Base-by-base conservation (phyloP, 2,113 vertebrate species). In the Anhinga anhinga region DNA sequence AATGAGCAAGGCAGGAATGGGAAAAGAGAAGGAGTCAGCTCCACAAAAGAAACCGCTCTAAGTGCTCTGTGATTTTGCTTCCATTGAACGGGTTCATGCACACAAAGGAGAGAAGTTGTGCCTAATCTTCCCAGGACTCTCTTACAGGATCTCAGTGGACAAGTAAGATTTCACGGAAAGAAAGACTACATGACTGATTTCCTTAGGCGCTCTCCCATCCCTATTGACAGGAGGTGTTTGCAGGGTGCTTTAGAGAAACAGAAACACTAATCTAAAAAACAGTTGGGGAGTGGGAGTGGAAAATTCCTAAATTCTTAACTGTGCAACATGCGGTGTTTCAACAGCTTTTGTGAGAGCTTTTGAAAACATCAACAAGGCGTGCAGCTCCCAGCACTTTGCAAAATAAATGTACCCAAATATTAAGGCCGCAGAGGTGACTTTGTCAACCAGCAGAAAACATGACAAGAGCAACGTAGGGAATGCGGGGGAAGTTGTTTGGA, bases 381-480 rank as follows among this genome's bases (percentile, higher is more conserved):
- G 67, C 70, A 77, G 72, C 89, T 95, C 94, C 87, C 87, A 90
- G 87, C 62, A 80, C 74, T 85, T 29, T 82, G 86, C 63, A 92
- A 97, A 95, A 95, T 63, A 96, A 95, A 95, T 22, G 45, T 71
- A n/a, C 80, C 91, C 93, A 90, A 85, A 94, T 59, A 94, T 69
- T 87, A 89, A 96, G 94, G 90, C 94, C 49, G 0, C 66, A 58
- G 74, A 96, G 92, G 88, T 95, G 95, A 87, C 78, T 76, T 50
- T 86, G 88, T 95, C 94, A 92, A 86, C 76, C 91, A 97, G 91
- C 88, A 96, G 95, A 93, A 97, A 96, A 94, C 89, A 95, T 5
- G 83, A 93, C 66, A 93, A 63, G 76, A 90, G 88, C 90, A 90
- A 88, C 38, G 27, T 79, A 56, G 90, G 93, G 80, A 95, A 90